Conservation (phyloP, 2,113 vertebrate genomes). For the Pelvicachromis taeniatus region DNA sequence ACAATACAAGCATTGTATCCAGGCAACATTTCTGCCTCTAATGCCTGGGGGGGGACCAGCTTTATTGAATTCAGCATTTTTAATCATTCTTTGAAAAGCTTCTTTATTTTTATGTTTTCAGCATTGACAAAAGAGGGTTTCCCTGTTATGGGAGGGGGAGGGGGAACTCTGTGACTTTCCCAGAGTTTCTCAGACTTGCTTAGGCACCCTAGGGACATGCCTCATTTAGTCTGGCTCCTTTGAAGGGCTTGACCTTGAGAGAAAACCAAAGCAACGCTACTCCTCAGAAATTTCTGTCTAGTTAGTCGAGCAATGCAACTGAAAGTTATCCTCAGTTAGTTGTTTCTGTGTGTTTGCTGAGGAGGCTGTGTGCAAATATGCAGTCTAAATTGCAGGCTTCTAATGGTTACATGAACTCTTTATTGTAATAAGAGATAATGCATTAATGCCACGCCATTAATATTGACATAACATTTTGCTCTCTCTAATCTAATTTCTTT, state of each 20-base stretch:
- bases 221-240: slow-evolving; percentile 51
- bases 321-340: not conserved
- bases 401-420: not conserved
- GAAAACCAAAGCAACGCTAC: slow-evolving; percentile 4
- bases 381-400: not conserved
- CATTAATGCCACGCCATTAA: slow-evolving; percentile 28
- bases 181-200: slow-evolving; percentile 36
- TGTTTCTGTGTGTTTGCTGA: not conserved
- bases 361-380: not conserved
- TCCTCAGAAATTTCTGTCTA: slow-evolving; percentile 29
- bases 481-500: not conserved
- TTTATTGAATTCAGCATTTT: not conserved
- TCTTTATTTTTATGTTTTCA: not conserved
- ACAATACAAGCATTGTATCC: not conserved
- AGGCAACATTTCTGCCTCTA: not conserved
- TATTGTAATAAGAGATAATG: not conserved
- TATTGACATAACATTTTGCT: slow-evolving; percentile 18
- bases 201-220: slow-evolving; percentile 39
- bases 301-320: slow-evolving; percentile 26
- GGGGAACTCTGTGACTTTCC: slow-evolving; percentile 25
- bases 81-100: not conserved
- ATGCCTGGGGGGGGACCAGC: not conserved
- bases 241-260: slow-evolving; percentile 51
- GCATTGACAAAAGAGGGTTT: not conserved
- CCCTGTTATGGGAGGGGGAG: not conserved